Base-by-base conservation (phyloP, 2,113 vertebrate species). In the Eptatretus burgeri region DNA sequence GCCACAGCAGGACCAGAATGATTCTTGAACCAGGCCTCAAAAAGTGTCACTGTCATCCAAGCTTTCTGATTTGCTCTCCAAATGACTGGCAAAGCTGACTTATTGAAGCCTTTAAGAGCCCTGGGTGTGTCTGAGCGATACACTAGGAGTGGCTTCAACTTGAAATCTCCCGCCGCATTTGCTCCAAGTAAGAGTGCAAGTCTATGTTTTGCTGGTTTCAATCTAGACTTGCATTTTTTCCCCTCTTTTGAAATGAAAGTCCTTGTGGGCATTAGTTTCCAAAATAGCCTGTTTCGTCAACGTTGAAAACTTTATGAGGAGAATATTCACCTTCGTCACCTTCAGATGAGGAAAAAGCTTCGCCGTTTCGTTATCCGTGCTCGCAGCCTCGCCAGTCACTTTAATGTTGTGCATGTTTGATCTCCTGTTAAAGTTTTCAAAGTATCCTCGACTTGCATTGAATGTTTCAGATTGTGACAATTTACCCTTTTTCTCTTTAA, bases 231-330 rank as follows among this genome's bases (percentile, higher is more conserved):
- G 2, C n/a, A 2, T 11, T 64, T 16, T 19, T 64, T n/a, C n/a
- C n/a, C 63, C 49, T 16, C 63, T 27, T 64, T 53, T 11, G 63
- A 17, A 64, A 64, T 64, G 41, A 17, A 60, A 60, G 56, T 60
- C 11, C 56, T 60, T 10, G 12, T 17, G 19, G 9, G 56, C 56
- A 60, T 60, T 60, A 11, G 11, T 20, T 60, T 60, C 56, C 56
- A 60, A 20, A 60, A 60, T 17, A 60, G 41, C 18, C 18, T 16
- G 63, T 64, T 49, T 49, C 49, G 14, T 64, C 63, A 17, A 49
- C 14, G 41, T 64, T 64, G 14, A 64, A 19, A 12, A 64, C 63
- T 64, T 64, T 10, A 10, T 49, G n/a, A 20, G 9, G 10, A 9
- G n/a, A 60, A 20, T 60, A 60, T 20, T 10, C 20, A 20, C 9